These are phyloP conservation scores for Drosophila erecta DNA, from an alignment of 1,140 invertebrate genomes.

Conservation along the genomic window DNA sequence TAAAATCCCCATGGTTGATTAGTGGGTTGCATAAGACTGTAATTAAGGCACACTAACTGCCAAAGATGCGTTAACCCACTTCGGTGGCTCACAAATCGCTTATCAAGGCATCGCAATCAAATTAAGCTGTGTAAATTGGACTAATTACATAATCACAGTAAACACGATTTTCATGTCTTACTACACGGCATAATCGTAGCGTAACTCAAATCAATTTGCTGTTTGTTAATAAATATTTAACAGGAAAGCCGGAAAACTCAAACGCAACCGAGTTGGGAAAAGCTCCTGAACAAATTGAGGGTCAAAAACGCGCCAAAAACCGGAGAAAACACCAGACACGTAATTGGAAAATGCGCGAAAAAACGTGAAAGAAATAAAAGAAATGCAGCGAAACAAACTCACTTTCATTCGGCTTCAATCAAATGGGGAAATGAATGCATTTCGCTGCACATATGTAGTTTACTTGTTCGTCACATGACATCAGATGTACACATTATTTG, in stretches of 20 bases:
- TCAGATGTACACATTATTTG: slow-evolving; percentile 16
- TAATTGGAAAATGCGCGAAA: slow-evolving; percentile 35
- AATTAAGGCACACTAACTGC: slow-evolving; percentile 21
- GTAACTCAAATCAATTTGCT: slow-evolving; percentile 65
- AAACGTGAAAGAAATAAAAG: slow-evolving; percentile 46
- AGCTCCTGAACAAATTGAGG: slow-evolving; percentile 51
- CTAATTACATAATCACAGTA: slow-evolving; percentile 51
- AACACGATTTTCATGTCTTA: slow-evolving; percentile 25
- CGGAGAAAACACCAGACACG: slow-evolving; percentile 20
- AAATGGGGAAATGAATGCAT: slow-evolving; percentile 55
- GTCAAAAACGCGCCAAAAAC: slow-evolving; percentile 63
- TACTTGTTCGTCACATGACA: slow-evolving; percentile 34
- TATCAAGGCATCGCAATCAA: slow-evolving; percentile 17
- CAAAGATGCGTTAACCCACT: slow-evolving; percentile 45
- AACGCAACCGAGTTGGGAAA: slow-evolving; percentile 21
- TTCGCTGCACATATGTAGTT: slow-evolving; percentile 4
- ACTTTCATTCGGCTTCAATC: slow-evolving; percentile 59
- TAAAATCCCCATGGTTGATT: slow-evolving; percentile 11
- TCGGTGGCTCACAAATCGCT: slow-evolving; percentile 15
- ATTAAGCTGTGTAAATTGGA: slow-evolving; percentile 22
- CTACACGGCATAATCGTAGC: slow-evolving; percentile 40
- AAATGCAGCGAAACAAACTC: slow-evolving; percentile 27
- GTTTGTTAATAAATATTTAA: slow-evolving; percentile 41
- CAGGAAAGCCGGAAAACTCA: slow-evolving; percentile 59
- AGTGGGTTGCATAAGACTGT: slow-evolving; percentile 14